Evolutionary conservation across 2,888 invertebrate genomes (phyloP).

Genomic region (Xestia ashworthii): DNA sequence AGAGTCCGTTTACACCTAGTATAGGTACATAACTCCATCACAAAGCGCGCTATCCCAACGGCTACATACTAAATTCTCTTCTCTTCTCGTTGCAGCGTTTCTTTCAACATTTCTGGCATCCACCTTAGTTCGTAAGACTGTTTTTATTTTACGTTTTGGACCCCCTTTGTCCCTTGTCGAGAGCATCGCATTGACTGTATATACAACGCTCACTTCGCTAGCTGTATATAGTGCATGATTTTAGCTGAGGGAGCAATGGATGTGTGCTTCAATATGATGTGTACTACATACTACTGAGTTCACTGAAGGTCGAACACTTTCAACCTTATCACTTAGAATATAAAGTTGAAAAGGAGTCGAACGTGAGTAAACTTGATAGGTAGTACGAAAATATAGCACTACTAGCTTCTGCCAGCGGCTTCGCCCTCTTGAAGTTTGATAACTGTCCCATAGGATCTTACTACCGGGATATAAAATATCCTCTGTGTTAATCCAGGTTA

Average conservation of each 20-base stretch:
- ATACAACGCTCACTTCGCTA: slow-evolving; percentile 59
- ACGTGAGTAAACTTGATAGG: no score
- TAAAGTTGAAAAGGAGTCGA: no score
- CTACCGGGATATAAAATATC: no score
- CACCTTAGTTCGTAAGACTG: slow-evolving; percentile 89
- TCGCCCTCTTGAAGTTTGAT: no score
- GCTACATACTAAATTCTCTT: slow-evolving; percentile 69
- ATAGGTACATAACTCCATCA: not conserved
- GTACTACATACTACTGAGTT: not conserved
- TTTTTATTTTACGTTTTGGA: slow-evolving; percentile 79
- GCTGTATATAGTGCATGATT: slow-evolving; percentile 41
- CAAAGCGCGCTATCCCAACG: not conserved
- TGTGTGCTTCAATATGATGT: slow-evolving; percentile 3
- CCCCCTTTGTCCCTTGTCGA: slow-evolving; percentile 69
- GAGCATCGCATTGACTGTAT: slow-evolving; percentile 64
- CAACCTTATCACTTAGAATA: no score
- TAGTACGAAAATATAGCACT: not conserved
- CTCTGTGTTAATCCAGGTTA: no score
- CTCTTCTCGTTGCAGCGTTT: slow-evolving; percentile 87
- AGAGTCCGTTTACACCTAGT: rapidly evolving
- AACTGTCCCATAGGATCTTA: no score
- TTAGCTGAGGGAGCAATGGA: slow-evolving; percentile 21
- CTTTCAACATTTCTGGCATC: slow-evolving; percentile 90
- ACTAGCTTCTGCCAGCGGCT: no score
- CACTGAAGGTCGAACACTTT: no score